Evolutionary conservation across 2,888 invertebrate species (phyloP), one percentile per base, ranked within the genome.

Genomic region (Scaptomyza polygonia): DNA sequence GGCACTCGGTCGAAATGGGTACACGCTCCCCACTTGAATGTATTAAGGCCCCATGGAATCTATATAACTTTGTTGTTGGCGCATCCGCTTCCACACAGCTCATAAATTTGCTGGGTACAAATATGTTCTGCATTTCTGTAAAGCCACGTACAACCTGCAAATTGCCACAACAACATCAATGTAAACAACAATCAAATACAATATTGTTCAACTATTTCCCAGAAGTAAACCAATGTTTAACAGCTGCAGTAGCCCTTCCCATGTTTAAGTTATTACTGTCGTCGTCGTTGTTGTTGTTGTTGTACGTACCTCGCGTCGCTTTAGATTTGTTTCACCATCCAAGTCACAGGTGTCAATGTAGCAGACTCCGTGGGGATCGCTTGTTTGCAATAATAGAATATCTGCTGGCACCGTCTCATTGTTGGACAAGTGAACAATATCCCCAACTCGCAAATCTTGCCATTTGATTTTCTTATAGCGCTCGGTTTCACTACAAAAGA

Each of bases 321-420:
- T 99, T 68, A 99, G 93, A 92, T 98, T 99, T 45, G 97, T 97
- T 92, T 99, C 99, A 9, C 99, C 99, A 89, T 99, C 99, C 88
- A 99, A 93, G 92, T 99, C 98, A 89, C 97, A 97, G 0, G 99
- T 99, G 92, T 99, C 99, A 77, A 99, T 95, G 92, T 97, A 98
- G 90, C 98, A 98, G 63, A 96, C 93, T 42, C 98, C 98, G 88
- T 96, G 94, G 8, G 95, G 94, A 92, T 97, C 98, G 86, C 97
- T 97, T 59, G 97, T 96, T 85, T 96, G 94, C 67, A 99, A 93
- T 62, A 99, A 92, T 67, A 99, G 93, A 89, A 99, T 95, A 92
- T 99, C 99, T 0, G 99, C 99, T 32, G 99, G 99, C 72, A 99
- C 97, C 56, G 97, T 94, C 93, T 99, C 98, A 93, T 99, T 98